Conservation (phyloP, 2,113 vertebrate species). For the human (Homo sapiens) region DNA sequence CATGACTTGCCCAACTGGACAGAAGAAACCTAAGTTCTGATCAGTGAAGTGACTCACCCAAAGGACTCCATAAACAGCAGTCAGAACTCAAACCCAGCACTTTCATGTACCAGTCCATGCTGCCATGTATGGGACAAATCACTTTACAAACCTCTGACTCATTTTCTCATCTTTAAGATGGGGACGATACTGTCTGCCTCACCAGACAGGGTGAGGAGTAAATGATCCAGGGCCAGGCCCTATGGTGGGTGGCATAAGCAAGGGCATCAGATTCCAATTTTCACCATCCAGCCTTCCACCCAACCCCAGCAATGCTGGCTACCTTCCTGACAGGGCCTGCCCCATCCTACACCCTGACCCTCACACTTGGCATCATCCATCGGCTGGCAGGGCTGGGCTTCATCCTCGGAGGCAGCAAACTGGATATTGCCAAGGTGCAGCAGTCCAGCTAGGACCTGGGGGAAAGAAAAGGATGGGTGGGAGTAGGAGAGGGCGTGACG, state of each 20-base stretch:
- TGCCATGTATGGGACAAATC: background rate
- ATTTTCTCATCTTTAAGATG: background rate
- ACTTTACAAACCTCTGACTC: background rate
- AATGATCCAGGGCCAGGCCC: background rate
- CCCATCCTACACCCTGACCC: background rate
- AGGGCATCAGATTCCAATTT: background rate
- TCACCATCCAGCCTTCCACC: background rate
- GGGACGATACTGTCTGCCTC: background rate
- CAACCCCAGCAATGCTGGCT: background rate
- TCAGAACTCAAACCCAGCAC: background rate
- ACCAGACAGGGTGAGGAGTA: background rate
- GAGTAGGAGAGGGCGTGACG: background rate
- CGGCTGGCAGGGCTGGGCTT: conserved; percentile 90
- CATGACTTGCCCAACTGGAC: background rate
- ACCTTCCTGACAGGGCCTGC: background rate
- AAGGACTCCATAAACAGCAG: background rate
- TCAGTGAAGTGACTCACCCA: background rate
- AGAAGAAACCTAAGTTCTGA: background rate
- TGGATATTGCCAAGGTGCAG: conserved; percentile 93
- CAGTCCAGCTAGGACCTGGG: conserved; percentile 87
- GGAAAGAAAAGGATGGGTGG: background rate
- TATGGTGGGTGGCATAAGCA: background rate
- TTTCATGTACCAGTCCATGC: background rate
- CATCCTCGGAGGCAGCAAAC: conserved; percentile 87
- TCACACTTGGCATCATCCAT: conserved; percentile 87